These are phyloP conservation scores for Coptodon rendalli DNA, from an alignment of 2,113 vertebrate species.

Conservation along the genomic window DNA sequence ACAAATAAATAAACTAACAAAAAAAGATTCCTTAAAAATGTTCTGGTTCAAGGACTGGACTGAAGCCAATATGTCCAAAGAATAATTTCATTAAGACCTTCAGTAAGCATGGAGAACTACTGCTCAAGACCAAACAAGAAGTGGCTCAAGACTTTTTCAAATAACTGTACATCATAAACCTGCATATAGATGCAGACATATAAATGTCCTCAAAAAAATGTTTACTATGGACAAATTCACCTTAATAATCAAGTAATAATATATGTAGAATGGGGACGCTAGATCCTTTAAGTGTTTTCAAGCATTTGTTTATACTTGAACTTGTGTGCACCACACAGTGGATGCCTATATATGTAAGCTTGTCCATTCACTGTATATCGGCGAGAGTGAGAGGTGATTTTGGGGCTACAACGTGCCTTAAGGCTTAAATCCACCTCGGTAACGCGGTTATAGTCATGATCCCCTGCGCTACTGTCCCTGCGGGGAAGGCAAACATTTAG, in stretches of 20 bases:
- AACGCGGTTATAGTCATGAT: slow-evolving; percentile 27
- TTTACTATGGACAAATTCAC: neutral
- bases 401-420: slow-evolving; percentile 32
- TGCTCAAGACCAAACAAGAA: neutral
- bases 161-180: neutral
- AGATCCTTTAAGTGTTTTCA: neutral
- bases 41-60: neutral
- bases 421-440: slow-evolving; percentile 22
- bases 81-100: neutral
- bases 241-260: neutral
- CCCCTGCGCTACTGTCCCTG: slow-evolving; percentile 15
- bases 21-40: neutral
- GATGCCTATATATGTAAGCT: neutral
- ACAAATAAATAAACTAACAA: neutral
- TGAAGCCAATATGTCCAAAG: neutral
- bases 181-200: neutral
- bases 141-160: neutral
- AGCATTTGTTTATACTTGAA: neutral
- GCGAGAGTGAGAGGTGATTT: slow-evolving; percentile 19
- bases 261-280: neutral
- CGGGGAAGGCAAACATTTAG: slow-evolving; percentile 52
- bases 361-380: slow-evolving; percentile 6
- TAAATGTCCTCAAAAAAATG: neutral
- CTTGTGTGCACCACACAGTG: neutral
- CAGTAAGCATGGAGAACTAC: neutral